These are phyloP conservation scores for Macquaria australasica DNA, from an alignment of 2,113 vertebrate species.

Conservation along the genomic window DNA sequence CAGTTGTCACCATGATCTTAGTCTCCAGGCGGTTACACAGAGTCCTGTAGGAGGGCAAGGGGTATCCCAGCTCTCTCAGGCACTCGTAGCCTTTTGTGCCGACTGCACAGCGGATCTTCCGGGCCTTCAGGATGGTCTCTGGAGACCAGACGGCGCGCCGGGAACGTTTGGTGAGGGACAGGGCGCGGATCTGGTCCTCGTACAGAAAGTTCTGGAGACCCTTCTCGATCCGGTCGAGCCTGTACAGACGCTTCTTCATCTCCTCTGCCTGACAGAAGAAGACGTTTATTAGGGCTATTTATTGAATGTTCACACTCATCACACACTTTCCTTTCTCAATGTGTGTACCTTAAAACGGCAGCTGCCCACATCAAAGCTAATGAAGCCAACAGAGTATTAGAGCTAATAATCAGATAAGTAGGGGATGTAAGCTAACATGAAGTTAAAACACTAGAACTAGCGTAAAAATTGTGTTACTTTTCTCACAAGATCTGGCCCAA, in stretches of 20 bases:
- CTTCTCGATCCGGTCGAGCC: slow-evolving; percentile 84
- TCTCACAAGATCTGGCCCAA: neutral
- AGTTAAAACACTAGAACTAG: neutral
- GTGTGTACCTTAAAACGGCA: neutral
- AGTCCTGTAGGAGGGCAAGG: slow-evolving; percentile 86
- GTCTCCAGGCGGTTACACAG: slow-evolving; percentile 86
- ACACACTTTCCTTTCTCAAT: neutral
- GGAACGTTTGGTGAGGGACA: slow-evolving; percentile 85
- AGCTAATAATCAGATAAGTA: neutral
- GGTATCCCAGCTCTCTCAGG: slow-evolving; percentile 86
- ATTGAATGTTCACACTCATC: neutral
- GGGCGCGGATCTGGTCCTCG: slow-evolving; percentile 86
- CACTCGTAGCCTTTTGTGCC: slow-evolving; percentile 87
- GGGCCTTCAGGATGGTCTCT: slow-evolving; percentile 84
- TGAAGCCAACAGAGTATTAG: neutral
- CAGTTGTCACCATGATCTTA: slow-evolving; percentile 83
- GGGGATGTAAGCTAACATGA: neutral
- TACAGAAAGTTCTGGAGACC: slow-evolving; percentile 86
- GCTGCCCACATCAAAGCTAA: neutral
- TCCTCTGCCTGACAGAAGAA: slow-evolving; percentile 79
- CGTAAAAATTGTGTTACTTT: neutral
- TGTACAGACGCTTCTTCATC: slow-evolving; percentile 87
- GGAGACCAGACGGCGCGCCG: slow-evolving; percentile 86
- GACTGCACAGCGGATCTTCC: slow-evolving; percentile 83
- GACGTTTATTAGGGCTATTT: neutral